Base-by-base conservation (phyloP, 2,888 invertebrate species). In the Panopea generosa region DNA sequence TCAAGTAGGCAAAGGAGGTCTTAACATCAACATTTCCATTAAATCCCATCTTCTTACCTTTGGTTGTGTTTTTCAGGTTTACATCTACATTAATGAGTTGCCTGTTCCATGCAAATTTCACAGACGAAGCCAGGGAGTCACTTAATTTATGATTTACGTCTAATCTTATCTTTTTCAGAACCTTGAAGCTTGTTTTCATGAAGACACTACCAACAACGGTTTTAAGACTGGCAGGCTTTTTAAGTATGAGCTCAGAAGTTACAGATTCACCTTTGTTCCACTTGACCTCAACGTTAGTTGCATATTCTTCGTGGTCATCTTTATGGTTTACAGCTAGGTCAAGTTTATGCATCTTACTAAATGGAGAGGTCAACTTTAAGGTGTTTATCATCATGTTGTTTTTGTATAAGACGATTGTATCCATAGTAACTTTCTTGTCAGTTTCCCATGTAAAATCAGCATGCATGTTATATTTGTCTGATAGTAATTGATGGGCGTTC, bases 141-240 rank as follows among this genome's bases (percentile, higher is more conserved):
- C 73, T 71, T n/a, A 83, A 56, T 2, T 63, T 75, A 72, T 89
- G 88, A 33, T 77, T 61, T 11, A 87, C 24, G 24, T 80, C 80
- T n/a, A 83, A 38, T 4, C 63, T 65, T 16, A 86, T 50, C 26
- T 60, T 70, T 56, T 76, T 78, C 52, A 76, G 74, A 14, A 62
- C 77, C 33, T 73, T 73, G 55, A 88, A 69, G 20, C 88, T 82
- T 7, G 88, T 78, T 24, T 62, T 72, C 7, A 78, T 72, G 6
- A 49, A 55, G 29, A 86, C 43, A 16, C 66, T 81, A 11, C 80
- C 76, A 16, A 85, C 82, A 24, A 87, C 47, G 52, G 84, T 82
- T 29, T 77, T 73, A 4, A 84, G 66, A 18, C 74, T 69, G 14
- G 87, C 9, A 22, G 89, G 88, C 49, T 80, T 80, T 43, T 75